phyloP scores from a whole-genome alignment of 2,113 vertebrate species.

The Crotalus viridis region DNA sequence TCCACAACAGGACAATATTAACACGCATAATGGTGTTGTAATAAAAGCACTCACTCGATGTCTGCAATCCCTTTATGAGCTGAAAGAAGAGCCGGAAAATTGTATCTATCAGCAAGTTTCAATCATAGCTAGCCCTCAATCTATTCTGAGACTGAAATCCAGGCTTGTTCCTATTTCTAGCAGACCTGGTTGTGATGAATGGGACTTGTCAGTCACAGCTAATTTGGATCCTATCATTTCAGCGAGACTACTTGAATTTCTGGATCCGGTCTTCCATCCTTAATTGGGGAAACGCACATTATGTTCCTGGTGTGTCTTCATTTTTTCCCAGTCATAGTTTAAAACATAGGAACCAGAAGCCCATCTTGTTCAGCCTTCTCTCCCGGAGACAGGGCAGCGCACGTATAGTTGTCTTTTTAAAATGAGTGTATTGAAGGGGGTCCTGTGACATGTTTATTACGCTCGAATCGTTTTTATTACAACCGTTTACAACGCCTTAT shows the following conservation, averaged over 20 bases:
- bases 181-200: not conserved
- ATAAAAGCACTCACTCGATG: not conserved
- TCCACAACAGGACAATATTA: not conserved
- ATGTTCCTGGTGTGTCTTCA: not conserved
- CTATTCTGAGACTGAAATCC: not conserved
- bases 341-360: not conserved
- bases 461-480: not conserved
- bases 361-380: not conserved
- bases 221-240: not conserved
- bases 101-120: not conserved
- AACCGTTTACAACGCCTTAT: not conserved
- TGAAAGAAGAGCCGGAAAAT: not conserved
- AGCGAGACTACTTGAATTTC: not conserved
- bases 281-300: not conserved
- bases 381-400: not conserved
- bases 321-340: not conserved
- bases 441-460: not conserved
- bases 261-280: not conserved
- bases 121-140: not conserved
- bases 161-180: not conserved
- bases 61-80: not conserved
- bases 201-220: not conserved
- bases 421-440: not conserved
- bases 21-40: not conserved
- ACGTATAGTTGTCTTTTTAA: not conserved